These are phyloP conservation scores for Hanleya hanleyi DNA, from an alignment of 2,888 invertebrate genomes.

Conservation along the genomic window DNA sequence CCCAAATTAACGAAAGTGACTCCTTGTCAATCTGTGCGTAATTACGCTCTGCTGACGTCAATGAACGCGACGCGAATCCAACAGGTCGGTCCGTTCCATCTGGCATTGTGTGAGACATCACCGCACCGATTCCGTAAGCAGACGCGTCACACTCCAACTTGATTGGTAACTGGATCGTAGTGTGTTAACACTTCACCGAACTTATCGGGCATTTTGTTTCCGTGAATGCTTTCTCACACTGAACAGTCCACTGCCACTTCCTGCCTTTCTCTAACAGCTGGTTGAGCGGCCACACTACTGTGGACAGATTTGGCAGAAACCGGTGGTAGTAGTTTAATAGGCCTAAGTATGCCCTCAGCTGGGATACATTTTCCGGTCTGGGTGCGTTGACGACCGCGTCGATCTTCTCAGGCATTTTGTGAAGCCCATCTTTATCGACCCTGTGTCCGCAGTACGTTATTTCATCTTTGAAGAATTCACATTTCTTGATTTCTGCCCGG, in stretches of 20 bases:
- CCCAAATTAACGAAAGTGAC: slow-evolving; percentile 52
- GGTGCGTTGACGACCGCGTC: slow-evolving; percentile 12
- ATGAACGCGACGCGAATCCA: slow-evolving; percentile 35
- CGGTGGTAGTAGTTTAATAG: slow-evolving; percentile 17
- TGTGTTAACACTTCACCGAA: slow-evolving; percentile 10
- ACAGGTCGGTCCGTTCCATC: slow-evolving; percentile 15
- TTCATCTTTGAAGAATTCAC: slow-evolving; percentile 7
- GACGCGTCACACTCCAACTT: slow-evolving; percentile 17
- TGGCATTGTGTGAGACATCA: slow-evolving; percentile 13
- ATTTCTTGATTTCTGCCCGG: slow-evolving; percentile 13
- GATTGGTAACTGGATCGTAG: slow-evolving; percentile 11
- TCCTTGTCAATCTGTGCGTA: slow-evolving; percentile 71
- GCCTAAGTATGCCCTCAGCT: slow-evolving; percentile 8
- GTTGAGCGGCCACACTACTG: slow-evolving; percentile 9
- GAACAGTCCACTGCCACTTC: slow-evolving; percentile 9
- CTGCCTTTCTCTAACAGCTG: background rate
- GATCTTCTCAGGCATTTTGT: slow-evolving; percentile 24
- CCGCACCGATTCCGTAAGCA: slow-evolving; percentile 18
- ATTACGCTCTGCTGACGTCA: slow-evolving; percentile 31
- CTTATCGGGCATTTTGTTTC: background rate
- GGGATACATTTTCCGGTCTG: slow-evolving; percentile 3
- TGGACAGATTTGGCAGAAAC: slow-evolving; percentile 3
- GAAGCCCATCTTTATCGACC: slow-evolving; percentile 30
- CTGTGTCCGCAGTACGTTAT: slow-evolving; percentile 6
- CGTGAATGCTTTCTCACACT: slow-evolving; percentile 14